Evolutionary conservation across 2,888 invertebrate species (phyloP), one percentile per base, ranked within the genome.

Genomic region (Papilio protenor): DNA sequence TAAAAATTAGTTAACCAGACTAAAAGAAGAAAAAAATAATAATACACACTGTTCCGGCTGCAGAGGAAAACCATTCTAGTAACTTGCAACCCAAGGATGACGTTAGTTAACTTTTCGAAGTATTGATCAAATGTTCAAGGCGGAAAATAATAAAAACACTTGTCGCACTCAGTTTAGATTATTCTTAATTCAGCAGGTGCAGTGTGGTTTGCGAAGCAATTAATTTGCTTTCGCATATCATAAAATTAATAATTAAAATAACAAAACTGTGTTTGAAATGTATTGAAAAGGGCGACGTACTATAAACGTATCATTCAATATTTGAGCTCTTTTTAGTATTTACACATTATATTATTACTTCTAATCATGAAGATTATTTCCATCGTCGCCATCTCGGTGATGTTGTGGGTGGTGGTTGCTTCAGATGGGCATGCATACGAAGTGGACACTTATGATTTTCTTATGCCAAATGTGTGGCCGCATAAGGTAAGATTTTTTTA

Each of bases 391-490:
- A 81, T 85, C 79, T 77, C 52, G 64, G 14, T 89, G 57, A 79
- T 81, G n/a, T 77, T 84, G 78, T 86, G 27, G 27, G 2, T 27
- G 27, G 27, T 33, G 33, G 33, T 82, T 72, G 76, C 81, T 80
- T 83, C 85, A 82, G 79, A 83, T 76, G 84, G 83, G 73, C 82
- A 83, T 55, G 85, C 89, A 5, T 80, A 87, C 78, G 93, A 94
- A 87, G 85, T 92, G 75, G 91, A 94, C 82, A 89, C 95, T 80
- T 98, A 96, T 87, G 95, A 97, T 78, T 95, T 98, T 83, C 92
- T 97, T 33, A 98, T 98, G 98, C 98, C 98, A 80, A 96, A 97
- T 92, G 97, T 98, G 75, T 96, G 95, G 86, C 98, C 98, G 45
- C 95, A 96, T 86, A 96, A 95, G 93, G 98, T 98, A 95, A 96